These are phyloP conservation scores for Poliocrania exsul DNA, from an alignment of 2,797 vertebrate genomes.

Conservation along the genomic window DNA sequence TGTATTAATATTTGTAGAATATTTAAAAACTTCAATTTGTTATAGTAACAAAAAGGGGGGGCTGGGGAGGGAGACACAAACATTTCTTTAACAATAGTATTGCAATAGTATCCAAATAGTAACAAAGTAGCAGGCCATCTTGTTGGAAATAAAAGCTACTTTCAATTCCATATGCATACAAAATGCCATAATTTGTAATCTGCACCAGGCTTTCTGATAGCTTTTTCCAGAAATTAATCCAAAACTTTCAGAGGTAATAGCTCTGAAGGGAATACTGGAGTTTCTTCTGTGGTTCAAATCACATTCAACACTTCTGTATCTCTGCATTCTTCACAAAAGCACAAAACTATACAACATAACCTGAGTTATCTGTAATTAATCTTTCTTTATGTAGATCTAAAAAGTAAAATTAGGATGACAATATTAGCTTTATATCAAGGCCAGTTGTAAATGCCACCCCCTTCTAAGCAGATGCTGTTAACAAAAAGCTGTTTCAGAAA, in stretches of 20 bases:
- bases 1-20: background rate
- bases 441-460: background rate
- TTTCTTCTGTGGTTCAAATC: background rate
- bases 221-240: background rate
- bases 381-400: background rate
- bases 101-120: background rate
- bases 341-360: background rate
- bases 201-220: background rate
- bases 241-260: background rate
- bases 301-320: background rate
- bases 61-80: background rate
- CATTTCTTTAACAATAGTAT: background rate
- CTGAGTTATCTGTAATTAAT: background rate
- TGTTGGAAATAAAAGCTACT: background rate
- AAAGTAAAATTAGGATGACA: background rate
- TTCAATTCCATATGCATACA: background rate
- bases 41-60: background rate
- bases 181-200: background rate
- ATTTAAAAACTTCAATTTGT: slow-evolving; percentile 1
- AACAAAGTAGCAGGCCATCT: background rate
- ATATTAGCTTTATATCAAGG: background rate
- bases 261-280: background rate
- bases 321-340: background rate
- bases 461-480: background rate
- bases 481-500: background rate